Base-by-base conservation (phyloP, 1,140 invertebrate genomes). In the Drosophila tristis region DNA sequence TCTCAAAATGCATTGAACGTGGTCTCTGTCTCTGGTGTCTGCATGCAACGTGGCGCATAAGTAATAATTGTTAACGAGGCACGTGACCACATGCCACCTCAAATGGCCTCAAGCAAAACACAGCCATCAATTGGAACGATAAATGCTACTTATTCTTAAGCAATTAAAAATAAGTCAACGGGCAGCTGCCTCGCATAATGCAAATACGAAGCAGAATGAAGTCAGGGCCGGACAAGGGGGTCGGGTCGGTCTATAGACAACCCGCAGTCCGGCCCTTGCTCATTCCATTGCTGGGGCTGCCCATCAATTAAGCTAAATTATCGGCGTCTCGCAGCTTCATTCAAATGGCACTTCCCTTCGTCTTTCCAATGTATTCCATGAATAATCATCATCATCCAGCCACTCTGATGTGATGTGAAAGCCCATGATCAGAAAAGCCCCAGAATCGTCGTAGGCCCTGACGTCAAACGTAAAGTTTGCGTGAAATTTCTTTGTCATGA, bases 11-110 rank as follows among this genome's bases (percentile, higher is more conserved):
- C 82, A 78, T 89, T 87, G 82, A 87, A 87, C 84, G 29, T 78
- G 35, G 35, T 29, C 26, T 45, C 31, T 54, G 8, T 8, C 8
- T 9, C 31, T 31, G 61, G 31, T 45, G 49, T 56, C 70, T 59
- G 59, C 63, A 65, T 42, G 51, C 82, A 87, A 87, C 84, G 78
- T 87, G 82, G 82, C 82, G 75, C 76, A 86, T 87, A 74, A 71
- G 82, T 86, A 87, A 86, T 62, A 72, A 78, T 74, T 31, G 56
- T 50, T 68, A 74, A 51, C 62, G 55, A 13, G 25, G 44, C 61
- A 74, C 44, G 61, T 66, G 43, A 57, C 58, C 62, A 11, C 9
- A 11, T 35, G 31, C 31, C 31, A 35, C 31, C 31, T 35, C 35
- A 63, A 51, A 29, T 61, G 68, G 35, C 35, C 44, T 58, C 45